Base-by-base conservation (phyloP, 2,797 vertebrate species). In the Fundulus diaphanus region DNA sequence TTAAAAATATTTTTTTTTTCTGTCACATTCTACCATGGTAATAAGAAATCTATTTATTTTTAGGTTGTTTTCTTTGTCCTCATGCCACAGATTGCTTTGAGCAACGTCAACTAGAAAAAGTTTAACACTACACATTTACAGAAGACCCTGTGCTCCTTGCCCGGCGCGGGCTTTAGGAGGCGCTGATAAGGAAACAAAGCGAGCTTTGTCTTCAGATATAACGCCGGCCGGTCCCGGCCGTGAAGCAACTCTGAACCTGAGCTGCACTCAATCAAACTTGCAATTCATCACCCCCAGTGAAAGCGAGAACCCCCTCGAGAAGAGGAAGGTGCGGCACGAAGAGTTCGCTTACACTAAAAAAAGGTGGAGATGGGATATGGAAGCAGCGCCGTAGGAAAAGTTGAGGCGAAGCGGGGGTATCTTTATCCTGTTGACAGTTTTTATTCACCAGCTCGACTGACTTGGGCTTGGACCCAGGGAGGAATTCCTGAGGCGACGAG, bases 401-500 rank as follows among this genome's bases (percentile, higher is more conserved):
- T 76, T 24, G 82, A 79, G 68, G 81, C 77, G 72, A 48, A 52
- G 57, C 15, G 0, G 70, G 40, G 74, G 72, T 88, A 86, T 90
- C 90, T 87, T 84, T 84, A 78, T 82, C 76, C 82, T 18, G 91
- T 87, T 93, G 92, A 94, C 92, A 92, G 92, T 90, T 93, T 90
- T 89, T 82, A 90, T 75, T 85, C 86, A 81, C 78, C 84, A 78
- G 83, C 84, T 67, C 72, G 52, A 75, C 81, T 74, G 74, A 85
- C 76, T 76, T 74, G 77, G 85, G 80, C 73, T 18, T 16, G 66
- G 57, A 85, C 83, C 84, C 81, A 82, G 84, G 46, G 81, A 76
- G 73, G 80, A 86, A 94, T 95, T 92, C 87, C 78, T 71, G 79
- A 84, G 76, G 83, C 37, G 65, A 83, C 77, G 80, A 84, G 85